Evolutionary conservation across 37 sponge, comb jelly and placozoan genomes (phyloP), one percentile per base, ranked within the genome.

Genomic region (Spongilla lacustris): DNA sequence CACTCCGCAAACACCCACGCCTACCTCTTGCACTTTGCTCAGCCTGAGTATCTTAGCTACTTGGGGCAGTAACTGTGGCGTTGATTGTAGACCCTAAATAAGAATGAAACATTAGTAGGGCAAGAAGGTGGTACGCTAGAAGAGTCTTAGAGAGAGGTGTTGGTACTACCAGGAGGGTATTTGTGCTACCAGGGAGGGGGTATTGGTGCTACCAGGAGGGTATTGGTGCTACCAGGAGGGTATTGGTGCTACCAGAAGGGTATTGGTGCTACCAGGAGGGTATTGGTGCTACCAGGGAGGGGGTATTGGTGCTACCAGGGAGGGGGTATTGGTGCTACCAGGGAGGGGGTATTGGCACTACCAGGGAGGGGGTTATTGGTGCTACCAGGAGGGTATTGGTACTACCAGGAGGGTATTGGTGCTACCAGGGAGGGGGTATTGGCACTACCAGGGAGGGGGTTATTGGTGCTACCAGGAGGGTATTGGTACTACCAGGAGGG

Each of bases 21-120:
- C 10, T 78, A 95, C 96, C 96, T 96, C 96, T 82, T 96, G 96
- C 2, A 96, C 95, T 85, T 74, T 72, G 21, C 85, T 46, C 36
- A 96, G 76, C 75, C 81, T 94, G 36, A 96, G 77, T 2, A 85
- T 84, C 37, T 85, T 89, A 50, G 85, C 76, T 21, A 96, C 85
- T 28, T 89, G 82, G 35, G 75, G 68, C 30, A 96, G 73, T 48
- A 94, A 49, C 73, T 91, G 84, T 4, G 75, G 69, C 2, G 92
- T 84, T 24, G 96, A 78, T 2, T 78, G 67, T 19, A 96, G 75
- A 19, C 72, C 70, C 93, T 92, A 75, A 74, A 50, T 31, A 2
- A 81, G 4, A 33, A 25, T 37, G 25, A 84, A 49, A 10, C 0
- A 4, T 35, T 3, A 4, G 67, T 19, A 14, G 66, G 5, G 25